Conservation (phyloP, 2,113 vertebrate species). For the Hippolais icterina region DNA sequence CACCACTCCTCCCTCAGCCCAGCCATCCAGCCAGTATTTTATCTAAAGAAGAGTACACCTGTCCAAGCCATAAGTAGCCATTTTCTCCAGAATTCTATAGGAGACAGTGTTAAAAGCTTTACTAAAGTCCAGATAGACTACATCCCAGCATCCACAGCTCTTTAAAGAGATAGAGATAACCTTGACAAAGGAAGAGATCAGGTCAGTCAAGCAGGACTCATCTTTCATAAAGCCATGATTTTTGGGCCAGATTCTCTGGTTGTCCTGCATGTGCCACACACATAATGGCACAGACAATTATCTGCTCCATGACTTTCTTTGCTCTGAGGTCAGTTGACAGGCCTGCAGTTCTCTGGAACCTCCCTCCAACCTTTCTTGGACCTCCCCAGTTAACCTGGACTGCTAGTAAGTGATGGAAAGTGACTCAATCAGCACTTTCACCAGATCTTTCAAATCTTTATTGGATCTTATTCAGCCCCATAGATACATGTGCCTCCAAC, state of each 20-base stretch:
- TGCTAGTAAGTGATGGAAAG: background rate
- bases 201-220: background rate
- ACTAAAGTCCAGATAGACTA: background rate
- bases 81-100: background rate
- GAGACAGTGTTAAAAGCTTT: background rate
- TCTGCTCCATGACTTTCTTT: background rate
- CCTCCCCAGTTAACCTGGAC: background rate
- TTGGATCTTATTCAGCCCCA: background rate
- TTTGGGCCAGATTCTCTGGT: background rate
- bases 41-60: background rate
- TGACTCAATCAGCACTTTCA: background rate
- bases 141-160: background rate
- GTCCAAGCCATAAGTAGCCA: background rate
- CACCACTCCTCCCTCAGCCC: background rate
- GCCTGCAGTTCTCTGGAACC: background rate
- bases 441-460: too few species aligned
- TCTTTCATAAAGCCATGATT: background rate
- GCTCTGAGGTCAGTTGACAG: background rate
- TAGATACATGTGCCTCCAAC: background rate
- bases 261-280: fast-evolving
- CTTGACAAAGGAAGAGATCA: background rate
- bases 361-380: background rate
- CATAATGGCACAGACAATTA: background rate
- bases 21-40: background rate
- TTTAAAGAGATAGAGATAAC: background rate